Base-by-base conservation (phyloP, 2,888 invertebrate species). In the Periphyllus acericola region DNA sequence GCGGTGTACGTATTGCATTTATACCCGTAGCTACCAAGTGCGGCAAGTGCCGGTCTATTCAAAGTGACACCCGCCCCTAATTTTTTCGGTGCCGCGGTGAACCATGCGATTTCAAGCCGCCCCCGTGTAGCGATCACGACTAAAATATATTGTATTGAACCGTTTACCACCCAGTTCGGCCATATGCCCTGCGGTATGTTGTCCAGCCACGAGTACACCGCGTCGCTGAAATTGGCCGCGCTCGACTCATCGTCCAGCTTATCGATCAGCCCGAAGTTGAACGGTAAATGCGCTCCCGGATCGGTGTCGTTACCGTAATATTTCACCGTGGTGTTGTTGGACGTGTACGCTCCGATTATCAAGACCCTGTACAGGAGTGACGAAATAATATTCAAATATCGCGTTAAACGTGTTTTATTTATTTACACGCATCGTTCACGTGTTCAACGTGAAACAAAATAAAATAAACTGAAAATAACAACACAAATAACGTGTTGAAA, bases 131-230 rank as follows among this genome's bases (percentile, higher is more conserved):
- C 0, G 66, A 4, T 66, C 36, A 25, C 32, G 40, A 46, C 19
- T 2, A 46, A 17, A 32, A 76, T 5, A 36, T 46, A 46, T 46
- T 46, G 8, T 46, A 46, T 46, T 11, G 14, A 14, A 5, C 3
- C 68, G 91, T 93, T 92, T 90, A 94, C 94, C 92, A 94, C 94
- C 95, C 95, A 95, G 91, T 95, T 95, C 36, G 95, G 92, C 83
- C 93, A 93, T n/a, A 91, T 92, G 0, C 93, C 93, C 34, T 91
- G 89, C 0, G 95, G 94, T 93, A 94, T 93, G 72, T 93, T 92
- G 6, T 93, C 92, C 88, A 94, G 91, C 94, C 94, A 95, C 40
- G 91, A 91, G 86, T 93, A 91, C 52, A 94, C 93, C 6, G 92
- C 91, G 74, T 92, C 92, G 3, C 93, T 92, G 89, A 93, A 92